phyloP scores from a whole-genome alignment of 2,113 vertebrate genomes.

The Menura novaehollandiae region DNA sequence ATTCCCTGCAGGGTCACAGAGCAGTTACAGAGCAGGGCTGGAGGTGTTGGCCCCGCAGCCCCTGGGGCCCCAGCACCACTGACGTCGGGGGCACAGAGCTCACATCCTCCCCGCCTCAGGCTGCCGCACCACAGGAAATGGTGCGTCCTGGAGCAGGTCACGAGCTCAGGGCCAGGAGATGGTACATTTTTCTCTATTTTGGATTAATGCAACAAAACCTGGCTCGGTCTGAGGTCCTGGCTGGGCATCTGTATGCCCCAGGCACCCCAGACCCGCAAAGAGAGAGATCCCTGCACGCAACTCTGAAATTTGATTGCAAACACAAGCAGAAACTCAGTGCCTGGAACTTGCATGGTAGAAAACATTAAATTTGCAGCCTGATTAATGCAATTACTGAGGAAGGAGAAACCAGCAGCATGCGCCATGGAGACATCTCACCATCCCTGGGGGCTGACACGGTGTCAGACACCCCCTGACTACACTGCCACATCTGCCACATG shows the following conservation, averaged over 20 bases:
- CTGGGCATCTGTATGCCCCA: background rate
- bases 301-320: background rate
- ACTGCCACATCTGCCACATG: accelerated
- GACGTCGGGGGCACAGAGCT: accelerated
- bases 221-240: background rate
- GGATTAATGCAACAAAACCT: background rate
- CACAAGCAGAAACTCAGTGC: background rate
- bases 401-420: background rate
- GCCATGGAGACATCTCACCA: background rate
- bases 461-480: background rate
- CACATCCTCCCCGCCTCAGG: background rate
- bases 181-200: background rate
- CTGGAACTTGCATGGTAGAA: background rate
- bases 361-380: background rate
- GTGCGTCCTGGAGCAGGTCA: background rate
- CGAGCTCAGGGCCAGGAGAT: background rate
- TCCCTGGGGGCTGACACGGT: background rate
- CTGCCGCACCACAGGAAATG: background rate
- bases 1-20: background rate
- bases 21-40: background rate
- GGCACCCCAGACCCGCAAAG: background rate
- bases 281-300: background rate
- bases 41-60: background rate
- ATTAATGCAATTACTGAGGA: background rate
- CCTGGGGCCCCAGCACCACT: background rate